A percentile compares a stretch with the other conserved stretches of the same genome.
These are phyloP conservation scores for Micropterix aruncella DNA, from an alignment of 2,888 invertebrate species.

Conservation along the genomic window DNA sequence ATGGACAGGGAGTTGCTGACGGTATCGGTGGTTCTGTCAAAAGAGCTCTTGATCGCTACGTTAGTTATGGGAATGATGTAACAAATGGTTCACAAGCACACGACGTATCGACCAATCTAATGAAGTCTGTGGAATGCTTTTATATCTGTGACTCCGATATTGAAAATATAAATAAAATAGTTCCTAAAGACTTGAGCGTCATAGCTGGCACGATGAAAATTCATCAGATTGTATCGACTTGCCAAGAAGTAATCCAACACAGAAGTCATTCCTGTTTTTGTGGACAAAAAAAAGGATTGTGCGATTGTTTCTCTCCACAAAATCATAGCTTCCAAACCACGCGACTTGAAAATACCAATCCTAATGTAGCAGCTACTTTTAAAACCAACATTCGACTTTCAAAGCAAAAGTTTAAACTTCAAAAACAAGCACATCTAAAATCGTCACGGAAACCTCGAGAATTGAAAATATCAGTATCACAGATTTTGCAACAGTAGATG, in stretches of 20 bases:
- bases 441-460: too few relatives aligned
- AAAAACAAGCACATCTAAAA: too few relatives aligned
- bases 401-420: too few relatives aligned
- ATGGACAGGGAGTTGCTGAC: slow-evolving; percentile 14
- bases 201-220: slow-evolving; percentile 11
- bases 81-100: slow-evolving; percentile 6
- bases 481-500: too few relatives aligned
- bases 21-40: slow-evolving; percentile 14
- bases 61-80: slow-evolving; percentile 8
- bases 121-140: slow-evolving; percentile 11
- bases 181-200: slow-evolving; percentile 8
- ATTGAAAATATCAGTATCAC: too few relatives aligned
- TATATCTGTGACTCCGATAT: slow-evolving; percentile 9
- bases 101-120: slow-evolving; percentile 6
- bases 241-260: not conserved
- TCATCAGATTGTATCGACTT: slow-evolving; percentile 10
- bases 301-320: slow-evolving; percentile 3
- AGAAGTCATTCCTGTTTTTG: slow-evolving; percentile 5
- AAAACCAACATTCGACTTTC: too few relatives aligned
- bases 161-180: slow-evolving; percentile 9
- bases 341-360: too few relatives aligned
- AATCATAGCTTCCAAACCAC: slow-evolving; percentile 2
- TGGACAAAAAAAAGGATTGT: slow-evolving; percentile 3
- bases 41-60: slow-evolving; percentile 11
- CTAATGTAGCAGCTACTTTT: too few relatives aligned